A percentile compares a stretch with the other conserved stretches of the same genome.
These are phyloP conservation scores for Diachrysia chrysitis DNA, from an alignment of 2,888 invertebrate genomes.

Conservation along the genomic window DNA sequence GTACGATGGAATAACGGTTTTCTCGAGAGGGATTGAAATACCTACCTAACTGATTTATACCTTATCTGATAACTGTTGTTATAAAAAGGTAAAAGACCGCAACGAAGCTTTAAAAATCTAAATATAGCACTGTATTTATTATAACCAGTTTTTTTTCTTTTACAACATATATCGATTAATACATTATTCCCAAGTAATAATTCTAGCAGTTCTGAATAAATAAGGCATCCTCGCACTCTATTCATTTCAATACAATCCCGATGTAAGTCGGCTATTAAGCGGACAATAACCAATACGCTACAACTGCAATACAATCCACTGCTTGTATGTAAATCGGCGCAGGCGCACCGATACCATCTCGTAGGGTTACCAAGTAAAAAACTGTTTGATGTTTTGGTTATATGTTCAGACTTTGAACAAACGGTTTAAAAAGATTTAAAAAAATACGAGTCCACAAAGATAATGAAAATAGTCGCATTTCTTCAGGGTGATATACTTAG, in stretches of 20 bases:
- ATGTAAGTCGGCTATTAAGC: conserved; percentile 36
- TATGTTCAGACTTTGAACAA: too few species aligned
- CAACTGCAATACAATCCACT: conserved; percentile 45
- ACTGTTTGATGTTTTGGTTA: background rate
- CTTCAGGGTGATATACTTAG: too few species aligned
- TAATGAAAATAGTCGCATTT: too few species aligned
- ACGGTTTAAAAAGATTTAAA: too few species aligned
- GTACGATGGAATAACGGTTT: conserved; percentile 24
- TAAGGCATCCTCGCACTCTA: conserved; percentile 11
- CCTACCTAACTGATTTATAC: too few species aligned
- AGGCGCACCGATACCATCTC: conserved; percentile 46
- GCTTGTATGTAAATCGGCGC: conserved; percentile 58
- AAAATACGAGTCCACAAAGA: too few species aligned
- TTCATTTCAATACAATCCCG: conserved; percentile 46
- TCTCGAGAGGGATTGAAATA: conserved; percentile 22
- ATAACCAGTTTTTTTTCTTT: background rate
- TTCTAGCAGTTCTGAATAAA: conserved; percentile 12
- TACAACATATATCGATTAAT: conserved; percentile 1
- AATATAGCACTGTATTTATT: background rate
- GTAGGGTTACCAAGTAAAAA: conserved; percentile 14
- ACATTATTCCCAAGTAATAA: conserved; percentile 34
- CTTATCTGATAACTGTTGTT: too few species aligned
- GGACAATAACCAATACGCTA: conserved; percentile 54
- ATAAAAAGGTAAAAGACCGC: background rate
- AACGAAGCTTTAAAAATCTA: background rate